Evolutionary conservation across 2,113 vertebrate genomes (phyloP).

Genomic region (Eudyptes chrysolophus): DNA sequence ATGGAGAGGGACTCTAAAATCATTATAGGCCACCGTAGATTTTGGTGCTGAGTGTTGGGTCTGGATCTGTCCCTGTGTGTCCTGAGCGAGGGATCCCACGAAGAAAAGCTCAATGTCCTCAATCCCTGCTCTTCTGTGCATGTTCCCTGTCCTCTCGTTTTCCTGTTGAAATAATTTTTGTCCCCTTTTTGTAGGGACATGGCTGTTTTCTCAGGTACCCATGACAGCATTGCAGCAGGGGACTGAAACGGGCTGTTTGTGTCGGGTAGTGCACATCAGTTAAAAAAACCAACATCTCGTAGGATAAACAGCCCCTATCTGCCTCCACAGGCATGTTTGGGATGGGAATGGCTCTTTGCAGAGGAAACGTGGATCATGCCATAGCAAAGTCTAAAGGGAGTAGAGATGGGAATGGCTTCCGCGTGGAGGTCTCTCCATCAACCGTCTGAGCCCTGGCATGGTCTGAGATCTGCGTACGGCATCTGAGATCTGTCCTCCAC

Average conservation of each 20-base stretch:
- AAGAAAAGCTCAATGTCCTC: not conserved
- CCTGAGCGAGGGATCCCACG: not conserved
- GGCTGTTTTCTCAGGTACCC: not conserved
- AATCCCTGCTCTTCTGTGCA: not conserved
- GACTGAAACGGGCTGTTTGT: not conserved
- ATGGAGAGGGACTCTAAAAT: not conserved
- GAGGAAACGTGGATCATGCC: not conserved
- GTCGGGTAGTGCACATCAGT: not conserved
- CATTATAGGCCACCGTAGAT: not conserved
- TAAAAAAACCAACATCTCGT: not conserved
- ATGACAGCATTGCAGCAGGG: too few relatives aligned
- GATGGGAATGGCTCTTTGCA: not conserved
- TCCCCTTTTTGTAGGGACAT: not conserved
- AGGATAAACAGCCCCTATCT: not conserved
- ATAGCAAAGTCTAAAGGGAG: not conserved
- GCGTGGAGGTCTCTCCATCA: fast-evolving
- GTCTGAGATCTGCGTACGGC: fast-evolving
- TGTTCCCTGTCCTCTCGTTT: not conserved
- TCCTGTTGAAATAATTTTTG: not conserved
- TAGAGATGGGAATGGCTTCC: not conserved
- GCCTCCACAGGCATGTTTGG: not conserved
- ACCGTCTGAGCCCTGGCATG: not conserved
- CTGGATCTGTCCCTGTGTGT: not conserved
- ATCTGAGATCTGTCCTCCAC: not conserved
- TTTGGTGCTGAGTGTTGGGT: not conserved